These are phyloP conservation scores for Scaptomyza reducta DNA, from an alignment of 2,888 invertebrate species.

Conservation along the genomic window DNA sequence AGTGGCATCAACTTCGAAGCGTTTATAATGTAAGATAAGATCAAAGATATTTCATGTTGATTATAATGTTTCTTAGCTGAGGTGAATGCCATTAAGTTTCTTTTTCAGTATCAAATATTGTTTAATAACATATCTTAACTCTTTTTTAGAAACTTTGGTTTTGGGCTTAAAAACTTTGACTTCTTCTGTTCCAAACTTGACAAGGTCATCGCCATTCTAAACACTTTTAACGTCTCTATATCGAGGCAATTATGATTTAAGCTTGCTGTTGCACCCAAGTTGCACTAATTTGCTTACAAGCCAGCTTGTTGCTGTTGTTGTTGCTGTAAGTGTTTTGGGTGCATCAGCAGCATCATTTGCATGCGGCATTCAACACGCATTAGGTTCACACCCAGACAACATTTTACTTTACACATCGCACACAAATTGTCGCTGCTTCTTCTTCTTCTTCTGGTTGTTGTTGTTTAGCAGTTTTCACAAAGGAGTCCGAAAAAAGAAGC, in stretches of 20 bases:
- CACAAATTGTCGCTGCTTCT: conserved; percentile 74
- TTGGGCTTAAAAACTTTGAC: too few species aligned
- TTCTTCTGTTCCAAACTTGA: not conserved
- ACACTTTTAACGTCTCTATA: conserved; percentile 67
- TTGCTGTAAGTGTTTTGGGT: conserved; percentile 32
- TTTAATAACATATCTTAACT: not conserved
- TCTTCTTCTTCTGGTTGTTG: conserved; percentile 11
- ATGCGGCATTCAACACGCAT: conserved; percentile 71
- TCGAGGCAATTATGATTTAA: conserved; percentile 59
- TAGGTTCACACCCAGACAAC: conserved; percentile 76
- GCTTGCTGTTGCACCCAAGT: conserved; percentile 35
- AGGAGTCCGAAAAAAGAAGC: conserved; percentile 37
- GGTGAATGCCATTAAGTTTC: not conserved
- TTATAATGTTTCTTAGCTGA: not conserved
- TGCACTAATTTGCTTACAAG: conserved; percentile 80
- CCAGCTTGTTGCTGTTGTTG: conserved; percentile 35
- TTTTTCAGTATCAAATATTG: not conserved
- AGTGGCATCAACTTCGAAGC: conserved; percentile 20
- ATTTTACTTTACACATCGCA: conserved; percentile 75
- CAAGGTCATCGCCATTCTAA: conserved; percentile 37
- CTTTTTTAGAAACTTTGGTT: not conserved
- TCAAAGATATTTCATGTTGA: not conserved
- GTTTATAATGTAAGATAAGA: not conserved
- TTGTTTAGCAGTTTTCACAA: conserved; percentile 48
- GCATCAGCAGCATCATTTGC: conserved; percentile 37